These are phyloP conservation scores for Amiota minor DNA, from an alignment of 2,888 invertebrate genomes.

Conservation along the genomic window DNA sequence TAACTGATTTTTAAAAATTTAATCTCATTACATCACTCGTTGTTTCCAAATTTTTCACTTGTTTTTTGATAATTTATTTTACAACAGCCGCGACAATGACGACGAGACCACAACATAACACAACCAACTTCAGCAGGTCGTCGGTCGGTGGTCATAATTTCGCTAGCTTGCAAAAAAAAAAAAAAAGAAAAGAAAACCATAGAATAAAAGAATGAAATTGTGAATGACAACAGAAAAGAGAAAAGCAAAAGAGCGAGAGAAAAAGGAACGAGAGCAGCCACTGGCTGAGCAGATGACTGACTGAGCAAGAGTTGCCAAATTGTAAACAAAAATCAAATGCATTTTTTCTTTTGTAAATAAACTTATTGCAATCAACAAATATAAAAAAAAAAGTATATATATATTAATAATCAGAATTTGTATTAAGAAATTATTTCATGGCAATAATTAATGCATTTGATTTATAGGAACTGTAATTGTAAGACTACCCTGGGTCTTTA, in stretches of 20 bases:
- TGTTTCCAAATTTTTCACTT: conserved; percentile 16
- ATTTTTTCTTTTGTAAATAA: no score
- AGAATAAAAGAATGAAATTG: conserved; percentile 15
- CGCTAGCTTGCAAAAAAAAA: conserved; percentile 17
- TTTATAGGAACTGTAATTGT: no score
- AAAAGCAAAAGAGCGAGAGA: background rate
- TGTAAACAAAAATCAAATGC: background rate
- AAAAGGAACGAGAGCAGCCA: conserved; percentile 15
- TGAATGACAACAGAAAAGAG: conserved; percentile 29
- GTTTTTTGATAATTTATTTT: conserved; percentile 10
- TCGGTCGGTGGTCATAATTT: conserved; percentile 25
- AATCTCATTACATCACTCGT: conserved; percentile 23
- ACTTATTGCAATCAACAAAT: no score
- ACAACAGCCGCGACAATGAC: conserved; percentile 18
- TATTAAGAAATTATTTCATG: no score
- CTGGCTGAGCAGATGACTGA: conserved; percentile 26
- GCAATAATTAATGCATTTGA: no score
- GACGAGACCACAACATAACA: background rate
- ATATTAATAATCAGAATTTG: no score
- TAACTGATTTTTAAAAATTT: background rate
- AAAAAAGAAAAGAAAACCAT: background rate
- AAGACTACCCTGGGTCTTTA: no score
- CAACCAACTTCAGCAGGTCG: background rate
- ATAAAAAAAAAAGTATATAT: no score
- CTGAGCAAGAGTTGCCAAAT: conserved; percentile 16